Percentiles rank a stretch among this genome's conserved stretches.
Evolutionary conservation across 2,888 invertebrate genomes (phyloP).

Genomic region (Pycnomerus fuliginosus): DNA sequence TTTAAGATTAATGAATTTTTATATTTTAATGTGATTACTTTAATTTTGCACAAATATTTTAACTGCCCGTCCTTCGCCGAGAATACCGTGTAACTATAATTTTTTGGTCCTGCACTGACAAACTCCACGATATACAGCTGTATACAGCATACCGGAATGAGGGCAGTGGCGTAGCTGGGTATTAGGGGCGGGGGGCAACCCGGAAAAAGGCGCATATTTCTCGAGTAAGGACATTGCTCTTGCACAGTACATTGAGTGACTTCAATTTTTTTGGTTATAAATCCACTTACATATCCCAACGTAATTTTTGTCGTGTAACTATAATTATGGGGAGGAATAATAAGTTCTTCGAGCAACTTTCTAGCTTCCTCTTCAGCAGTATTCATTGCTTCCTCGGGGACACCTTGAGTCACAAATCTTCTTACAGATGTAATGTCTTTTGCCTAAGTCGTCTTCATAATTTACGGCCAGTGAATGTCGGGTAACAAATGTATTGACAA

Average conservation of each 20-base stretch:
- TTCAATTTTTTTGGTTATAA: constrained; percentile 5
- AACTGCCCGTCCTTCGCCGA: too few relatives aligned
- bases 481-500: constrained; percentile 11
- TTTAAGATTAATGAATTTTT: too few relatives aligned
- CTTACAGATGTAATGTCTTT: constrained; percentile 5
- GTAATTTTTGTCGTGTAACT: not conserved
- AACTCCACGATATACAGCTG: too few relatives aligned
- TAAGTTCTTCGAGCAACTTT: too few relatives aligned
- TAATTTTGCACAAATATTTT: too few relatives aligned
- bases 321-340: constrained; percentile 1
- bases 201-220: too few relatives aligned
- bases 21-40: too few relatives aligned
- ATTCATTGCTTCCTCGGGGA: constrained; percentile 3
- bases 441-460: constrained; percentile 9
- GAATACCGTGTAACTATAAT: too few relatives aligned
- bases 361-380: not conserved
- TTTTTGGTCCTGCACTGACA: too few relatives aligned
- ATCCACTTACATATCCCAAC: constrained; percentile 3
- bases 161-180: too few relatives aligned
- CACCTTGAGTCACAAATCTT: constrained; percentile 6
- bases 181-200: too few relatives aligned
- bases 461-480: constrained; percentile 11
- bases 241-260: not conserved
- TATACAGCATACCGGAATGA: too few relatives aligned
- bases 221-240: not conserved